These are phyloP conservation scores for Drosophila sp. DNA, from an alignment of 1,140 invertebrate species.

Conservation along the genomic window DNA sequence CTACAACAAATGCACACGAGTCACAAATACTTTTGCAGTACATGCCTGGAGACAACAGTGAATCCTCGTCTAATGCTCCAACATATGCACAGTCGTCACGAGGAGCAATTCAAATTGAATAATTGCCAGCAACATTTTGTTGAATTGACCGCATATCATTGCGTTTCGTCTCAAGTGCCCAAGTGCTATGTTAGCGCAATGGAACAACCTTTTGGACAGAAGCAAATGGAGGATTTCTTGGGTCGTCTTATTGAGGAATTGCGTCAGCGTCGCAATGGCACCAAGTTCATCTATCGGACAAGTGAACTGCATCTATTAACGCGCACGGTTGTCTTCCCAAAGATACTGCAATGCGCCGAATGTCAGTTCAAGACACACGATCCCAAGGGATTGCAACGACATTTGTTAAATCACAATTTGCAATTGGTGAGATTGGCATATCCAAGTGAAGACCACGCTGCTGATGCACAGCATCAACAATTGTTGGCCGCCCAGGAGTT, in stretches of 20 bases:
- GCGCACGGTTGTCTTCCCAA: accelerated
- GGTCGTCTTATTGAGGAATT: slow-evolving; percentile 26
- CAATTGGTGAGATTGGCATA: slow-evolving; percentile 24
- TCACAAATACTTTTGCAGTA: slow-evolving; percentile 51
- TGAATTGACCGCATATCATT: slow-evolving; percentile 1
- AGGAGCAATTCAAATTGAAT: slow-evolving; percentile 1
- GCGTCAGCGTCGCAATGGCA: slow-evolving; percentile 7
- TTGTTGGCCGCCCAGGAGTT: background rate
- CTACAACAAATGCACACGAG: slow-evolving; percentile 43
- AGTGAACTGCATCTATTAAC: slow-evolving; percentile 43
- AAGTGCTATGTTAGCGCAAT: slow-evolving; percentile 27
- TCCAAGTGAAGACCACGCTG: background rate
- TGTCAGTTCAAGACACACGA: slow-evolving; percentile 6
- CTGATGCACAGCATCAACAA: background rate
- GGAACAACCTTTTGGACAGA: slow-evolving; percentile 38
- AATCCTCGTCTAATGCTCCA: slow-evolving; percentile 46
- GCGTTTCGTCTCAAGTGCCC: background rate
- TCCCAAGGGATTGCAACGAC: background rate
- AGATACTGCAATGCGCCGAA: slow-evolving; percentile 21
- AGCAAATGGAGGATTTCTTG: slow-evolving; percentile 46
- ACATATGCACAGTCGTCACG: slow-evolving; percentile 39
- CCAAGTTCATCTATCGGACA: slow-evolving; percentile 30
- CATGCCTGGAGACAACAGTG: slow-evolving; percentile 56
- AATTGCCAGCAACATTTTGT: slow-evolving; percentile 39
- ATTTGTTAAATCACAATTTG: slow-evolving; percentile 35